Evolutionary conservation across 2,797 vertebrate genomes (phyloP).

Genomic region (Phataginus tricuspis): DNA sequence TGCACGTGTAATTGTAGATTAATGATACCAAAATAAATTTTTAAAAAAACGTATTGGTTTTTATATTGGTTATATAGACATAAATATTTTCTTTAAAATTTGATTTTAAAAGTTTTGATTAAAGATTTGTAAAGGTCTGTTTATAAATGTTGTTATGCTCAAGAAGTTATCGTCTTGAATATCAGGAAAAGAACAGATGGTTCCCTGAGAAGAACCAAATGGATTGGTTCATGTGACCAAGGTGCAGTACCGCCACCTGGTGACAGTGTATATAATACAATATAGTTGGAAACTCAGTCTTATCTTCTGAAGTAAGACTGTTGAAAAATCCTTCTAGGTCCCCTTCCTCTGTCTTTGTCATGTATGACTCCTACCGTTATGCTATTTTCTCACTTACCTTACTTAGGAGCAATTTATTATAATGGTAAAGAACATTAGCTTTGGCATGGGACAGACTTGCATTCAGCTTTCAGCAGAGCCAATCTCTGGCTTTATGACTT

Average conservation of each 20-base stretch:
- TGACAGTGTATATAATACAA: background rate
- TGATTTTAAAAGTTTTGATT: slow-evolving; percentile 21
- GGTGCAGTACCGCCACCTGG: background rate
- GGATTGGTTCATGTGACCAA: slow-evolving; percentile 44
- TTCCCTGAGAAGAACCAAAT: too few species aligned
- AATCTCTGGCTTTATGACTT: background rate
- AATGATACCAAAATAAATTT: too few species aligned
- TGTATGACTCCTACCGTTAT: background rate
- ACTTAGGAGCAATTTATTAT: background rate
- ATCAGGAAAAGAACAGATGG: background rate
- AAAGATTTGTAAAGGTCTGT: background rate
- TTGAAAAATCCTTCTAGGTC: background rate
- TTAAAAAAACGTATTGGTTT: background rate
- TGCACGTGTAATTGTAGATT: too few species aligned
- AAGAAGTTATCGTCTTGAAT: slow-evolving; percentile 2
- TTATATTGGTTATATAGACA: background rate
- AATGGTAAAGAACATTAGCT: background rate
- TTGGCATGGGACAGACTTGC: background rate
- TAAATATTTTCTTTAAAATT: slow-evolving; percentile 34
- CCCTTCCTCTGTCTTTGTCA: background rate
- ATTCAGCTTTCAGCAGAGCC: background rate
- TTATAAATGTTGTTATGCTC: background rate
- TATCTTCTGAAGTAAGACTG: background rate
- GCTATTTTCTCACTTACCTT: background rate
- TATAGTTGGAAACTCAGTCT: background rate